Base-by-base conservation (phyloP, 2,113 vertebrate species). In the Bettongia penicillata region DNA sequence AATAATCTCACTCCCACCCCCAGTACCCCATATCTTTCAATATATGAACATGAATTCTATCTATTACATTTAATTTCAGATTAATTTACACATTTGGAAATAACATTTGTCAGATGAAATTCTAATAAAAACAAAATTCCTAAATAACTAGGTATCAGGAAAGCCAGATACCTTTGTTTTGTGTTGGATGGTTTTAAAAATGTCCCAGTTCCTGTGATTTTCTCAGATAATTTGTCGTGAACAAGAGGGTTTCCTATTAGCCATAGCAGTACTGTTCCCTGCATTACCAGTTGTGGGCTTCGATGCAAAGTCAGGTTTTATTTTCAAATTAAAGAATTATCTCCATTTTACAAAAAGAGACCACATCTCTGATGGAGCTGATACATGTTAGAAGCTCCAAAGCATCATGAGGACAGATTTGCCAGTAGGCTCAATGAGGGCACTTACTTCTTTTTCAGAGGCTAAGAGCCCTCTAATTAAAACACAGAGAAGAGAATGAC, bases 391-490 rank as follows among this genome's bases (percentile, higher is more conserved):
- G 24, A 95, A 28, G 52, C 53, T 94, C 94, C 94, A 96, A 49
- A 91, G 90, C 94, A 95, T 90, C 19, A 5, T 95, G 89, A 93
- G 94, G 92, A 97, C 2, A 94, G 7, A 90, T 52, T 91, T 95
- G 91, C 49, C 51, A 57, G n/a, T 12, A 84, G 19, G 47, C 92
- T 28, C 96, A 97, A 98, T 92, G 26, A 96, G 91, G 68, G 47
- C 24, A 47, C 24, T 84, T 31, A 92, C 97, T 97, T 53, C 68
- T 0, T 93, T 96, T 98, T 95, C 91, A 97, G 55, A 97, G 43
- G 51, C 61, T 91, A 96, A 96, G 90, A 7, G 23, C 55, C n/a
- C 68, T 47, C 53, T 98, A 97, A 97, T 97, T 98, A 97, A 97
- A 97, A 95, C 91, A 95, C 11, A 92, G 51, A 91, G 16, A 91